Evolutionary conservation across 2,113 vertebrate species (phyloP), one percentile per base, ranked within the genome.

Genomic region (Oreochromis niloticus): DNA sequence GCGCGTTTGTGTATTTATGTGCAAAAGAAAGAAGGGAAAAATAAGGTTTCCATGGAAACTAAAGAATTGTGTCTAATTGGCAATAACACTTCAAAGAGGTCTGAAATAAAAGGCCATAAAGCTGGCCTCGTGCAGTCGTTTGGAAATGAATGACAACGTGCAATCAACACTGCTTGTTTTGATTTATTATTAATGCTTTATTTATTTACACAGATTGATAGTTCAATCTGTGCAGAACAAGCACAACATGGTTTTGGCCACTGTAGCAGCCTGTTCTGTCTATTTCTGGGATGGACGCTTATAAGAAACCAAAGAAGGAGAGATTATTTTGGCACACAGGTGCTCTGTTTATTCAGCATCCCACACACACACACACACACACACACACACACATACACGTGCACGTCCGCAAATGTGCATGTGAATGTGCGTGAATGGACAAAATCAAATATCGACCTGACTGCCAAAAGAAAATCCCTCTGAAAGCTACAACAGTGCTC

Each of bases 31-130:
- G 82, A 91, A 68, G 56, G 78, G 39, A 55, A 79, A 87, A 91
- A 84, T 87, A 82, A 85, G 46, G 96, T 96, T 93, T 90, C 95
- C 92, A 95, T 96, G 94, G 96, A 95, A 96, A 96, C 95, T 93
- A 94, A 93, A 91, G 87, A 88, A 83, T 92, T 95, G 86, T 84
- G 83, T 94, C 89, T 91, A 90, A 93, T 95, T 93, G 89, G 90
- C 66, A 91, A 87, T 87, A 94, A 88, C 87, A 86, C 54, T 83
- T 93, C 81, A 92, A 85, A 90, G 68, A 91, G 80, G 68, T 84
- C 82, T 90, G 84, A 88, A 94, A 90, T 89, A 85, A 86, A 80
- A 79, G 81, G 90, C 13, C 41, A 63, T 88, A 46, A 71, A 86
- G 36, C 30, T 6, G 22, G 22, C 22, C 71, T 43, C 6, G 39